Base-by-base conservation (phyloP, 2,113 vertebrate species). In the Scopus umbretta region DNA sequence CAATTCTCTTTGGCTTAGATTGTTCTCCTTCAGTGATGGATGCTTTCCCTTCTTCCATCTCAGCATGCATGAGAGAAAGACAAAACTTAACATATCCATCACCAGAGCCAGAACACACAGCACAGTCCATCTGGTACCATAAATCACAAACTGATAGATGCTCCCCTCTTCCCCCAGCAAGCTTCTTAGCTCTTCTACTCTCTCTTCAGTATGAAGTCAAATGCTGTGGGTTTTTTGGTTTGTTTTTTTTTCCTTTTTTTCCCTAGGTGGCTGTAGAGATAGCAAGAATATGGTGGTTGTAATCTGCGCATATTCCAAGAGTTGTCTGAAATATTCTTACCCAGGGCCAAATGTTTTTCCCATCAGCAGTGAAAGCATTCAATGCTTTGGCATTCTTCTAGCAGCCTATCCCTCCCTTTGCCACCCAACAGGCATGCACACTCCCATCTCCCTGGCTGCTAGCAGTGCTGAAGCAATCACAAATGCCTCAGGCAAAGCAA, bases 401-500 rank as follows among this genome's bases (percentile, higher is more conserved):
- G 71, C 19, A 93, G 89, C 65, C 73, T 38, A 13, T 62, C 89
- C 89, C 78, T 90, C 80, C 59, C 55, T 89, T 53, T 86, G 87
- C 94, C 94, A 95, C 90, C 80, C 84, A 96, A 17, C 52, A 21
- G 1, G 84, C 65, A 25, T 0, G 16, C 36, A 92, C 75, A 25
- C 81, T 92, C 76, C 84, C 80, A 71, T 47, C 63, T 79, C 30
- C 52, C 62, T 47, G n/a, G 36, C 78, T 91, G 66, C 66, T 86
- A 3, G 1, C 36, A 4, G 5, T 43, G 72, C 80, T 91, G 80
- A 89, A 91, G 84, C n/a, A 81, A 90, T 88, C 62, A 68, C 29
- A 89, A 72, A 82, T 32, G 61, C 90, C 84, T 93, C 84, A 68
- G 68, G 93, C 84, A 90, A 90, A 95, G 43, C 61, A 85, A 90